Evolutionary conservation across 1,140 invertebrate species (phyloP).

Genomic region (Polyergus mexicanus): DNA sequence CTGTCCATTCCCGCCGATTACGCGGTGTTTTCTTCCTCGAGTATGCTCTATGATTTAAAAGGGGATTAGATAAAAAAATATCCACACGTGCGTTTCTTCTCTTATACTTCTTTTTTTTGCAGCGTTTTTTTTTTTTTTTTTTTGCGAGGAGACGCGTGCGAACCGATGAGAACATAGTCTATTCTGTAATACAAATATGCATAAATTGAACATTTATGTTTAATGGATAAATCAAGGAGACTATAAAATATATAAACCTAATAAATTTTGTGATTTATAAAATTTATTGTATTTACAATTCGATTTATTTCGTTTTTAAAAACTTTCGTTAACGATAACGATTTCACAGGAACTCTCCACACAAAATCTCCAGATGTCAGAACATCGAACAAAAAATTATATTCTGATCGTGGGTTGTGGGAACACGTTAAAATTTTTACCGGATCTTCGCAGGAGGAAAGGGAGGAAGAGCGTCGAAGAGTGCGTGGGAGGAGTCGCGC

Average conservation of each 20-base stretch:
- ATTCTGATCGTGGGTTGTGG: background rate
- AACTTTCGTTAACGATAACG: background rate
- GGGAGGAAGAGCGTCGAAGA: conserved; percentile 15
- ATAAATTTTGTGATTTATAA: background rate
- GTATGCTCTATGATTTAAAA: conserved; percentile 67
- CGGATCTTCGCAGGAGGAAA: conserved; percentile 16
- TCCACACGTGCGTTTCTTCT: background rate
- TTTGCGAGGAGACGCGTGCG: too few species aligned
- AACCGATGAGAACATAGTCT: background rate
- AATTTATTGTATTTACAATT: background rate
- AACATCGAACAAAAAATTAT: conserved; percentile 1
- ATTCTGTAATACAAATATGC: background rate
- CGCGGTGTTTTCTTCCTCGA: background rate
- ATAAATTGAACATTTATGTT: conserved; percentile 10
- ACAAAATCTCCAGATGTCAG: conserved; percentile 3
- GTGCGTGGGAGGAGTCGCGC: conserved; percentile 55
- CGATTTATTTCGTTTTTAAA: background rate
- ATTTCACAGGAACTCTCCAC: background rate
- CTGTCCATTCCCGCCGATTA: conserved; percentile 19
- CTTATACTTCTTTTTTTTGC: background rate
- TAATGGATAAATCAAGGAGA: background rate
- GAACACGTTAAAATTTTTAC: conserved; percentile 11
- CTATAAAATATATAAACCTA: background rate
- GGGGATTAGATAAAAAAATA: conserved; percentile 58
- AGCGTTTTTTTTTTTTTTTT: conserved; percentile 1